Percentiles rank a stretch among this genome's conserved stretches.
Conservation (phyloP, 2,888 invertebrate genomes). For the Rambutsinella grinnellia region DNA sequence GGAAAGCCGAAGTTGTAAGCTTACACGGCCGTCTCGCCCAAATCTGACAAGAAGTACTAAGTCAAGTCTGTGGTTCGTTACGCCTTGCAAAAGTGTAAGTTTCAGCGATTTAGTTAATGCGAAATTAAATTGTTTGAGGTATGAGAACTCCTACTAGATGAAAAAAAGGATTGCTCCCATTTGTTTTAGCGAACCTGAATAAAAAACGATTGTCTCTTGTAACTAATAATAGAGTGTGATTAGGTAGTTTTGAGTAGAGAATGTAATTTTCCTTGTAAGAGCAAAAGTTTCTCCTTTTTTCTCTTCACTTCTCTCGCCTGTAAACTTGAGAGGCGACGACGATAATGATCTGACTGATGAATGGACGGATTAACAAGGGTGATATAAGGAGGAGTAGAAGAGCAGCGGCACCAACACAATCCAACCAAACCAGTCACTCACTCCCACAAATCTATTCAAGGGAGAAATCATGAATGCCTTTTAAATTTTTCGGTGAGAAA, state of each 20-base stretch:
- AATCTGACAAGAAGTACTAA: no score
- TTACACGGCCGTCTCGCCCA: no score
- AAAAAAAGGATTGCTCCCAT: background rate
- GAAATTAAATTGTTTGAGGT: conserved; percentile 20
- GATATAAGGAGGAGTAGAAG: no score
- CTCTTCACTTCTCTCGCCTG: background rate
- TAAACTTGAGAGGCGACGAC: conserved; percentile 2
- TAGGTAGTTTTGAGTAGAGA: conserved; percentile 6
- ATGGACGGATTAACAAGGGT: conserved; percentile 43
- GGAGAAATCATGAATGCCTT: background rate
- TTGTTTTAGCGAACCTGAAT: background rate
- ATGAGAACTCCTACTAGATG: conserved; percentile 1
- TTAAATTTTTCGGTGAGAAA: no score
- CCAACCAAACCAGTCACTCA: conserved; percentile 28
- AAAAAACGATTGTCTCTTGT: no score
- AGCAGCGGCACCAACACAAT: no score
- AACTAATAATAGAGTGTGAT: no score
- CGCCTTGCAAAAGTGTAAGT: no score
- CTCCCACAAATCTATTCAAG: background rate
- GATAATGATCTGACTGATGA: conserved; percentile 46
- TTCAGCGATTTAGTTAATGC: no score
- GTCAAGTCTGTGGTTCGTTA: no score
- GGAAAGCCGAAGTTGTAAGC: no score
- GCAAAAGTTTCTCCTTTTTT: conserved; percentile 12
- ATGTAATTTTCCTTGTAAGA: conserved; percentile 42